Percentiles rank a stretch among this genome's conserved stretches.
phyloP scores from a whole-genome alignment of 2,113 vertebrate species.

The Alces alces region DNA sequence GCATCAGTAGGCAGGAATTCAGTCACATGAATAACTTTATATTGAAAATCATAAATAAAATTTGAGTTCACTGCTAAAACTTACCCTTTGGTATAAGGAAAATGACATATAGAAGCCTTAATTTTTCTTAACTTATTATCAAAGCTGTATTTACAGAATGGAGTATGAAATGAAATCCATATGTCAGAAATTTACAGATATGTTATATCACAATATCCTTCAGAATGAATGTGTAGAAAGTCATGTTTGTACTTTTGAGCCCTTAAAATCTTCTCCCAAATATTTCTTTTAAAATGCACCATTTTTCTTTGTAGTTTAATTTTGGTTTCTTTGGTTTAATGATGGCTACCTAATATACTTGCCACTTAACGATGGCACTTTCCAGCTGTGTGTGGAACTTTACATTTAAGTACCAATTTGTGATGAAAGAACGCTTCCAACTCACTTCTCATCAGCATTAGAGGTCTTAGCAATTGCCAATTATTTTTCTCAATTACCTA shows the following conservation, averaged over 20 bases:
- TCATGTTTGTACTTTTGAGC: neutral
- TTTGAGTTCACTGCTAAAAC: neutral
- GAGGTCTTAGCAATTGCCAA: constrained; percentile 43
- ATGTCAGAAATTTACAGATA: neutral
- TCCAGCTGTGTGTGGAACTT: constrained; percentile 33
- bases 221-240: constrained; percentile 11
- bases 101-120: neutral
- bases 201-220: neutral
- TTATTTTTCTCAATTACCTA: constrained; percentile 63
- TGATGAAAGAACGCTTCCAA: constrained; percentile 33
- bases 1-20: neutral
- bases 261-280: neutral
- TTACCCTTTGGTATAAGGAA: neutral
- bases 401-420: constrained; percentile 41
- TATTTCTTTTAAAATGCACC: neutral
- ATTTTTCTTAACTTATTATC: neutral
- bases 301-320: neutral
- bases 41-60: neutral
- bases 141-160: neutral
- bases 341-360: constrained; percentile 29
- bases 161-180: neutral
- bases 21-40: neutral
- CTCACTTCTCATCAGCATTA: constrained; percentile 37
- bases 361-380: neutral
- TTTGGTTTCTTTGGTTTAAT: constrained; percentile 35